Evolutionary conservation across 2,888 invertebrate species (phyloP).

Genomic region (Caenorhabditis plicata): DNA sequence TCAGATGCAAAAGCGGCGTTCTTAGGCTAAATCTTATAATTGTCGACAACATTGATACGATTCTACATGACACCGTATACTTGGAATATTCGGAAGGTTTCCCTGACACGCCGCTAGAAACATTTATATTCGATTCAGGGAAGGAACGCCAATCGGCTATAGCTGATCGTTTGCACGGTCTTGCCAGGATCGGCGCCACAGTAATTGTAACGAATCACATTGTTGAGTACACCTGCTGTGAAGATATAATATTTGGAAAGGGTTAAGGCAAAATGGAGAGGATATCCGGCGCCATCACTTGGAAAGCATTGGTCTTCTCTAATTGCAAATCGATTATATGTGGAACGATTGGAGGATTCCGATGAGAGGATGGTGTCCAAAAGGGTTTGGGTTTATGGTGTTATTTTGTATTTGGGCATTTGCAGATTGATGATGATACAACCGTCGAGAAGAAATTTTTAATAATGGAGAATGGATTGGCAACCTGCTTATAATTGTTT

Average conservation of each 20-base stretch:
- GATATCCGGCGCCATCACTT: conserved; percentile 22
- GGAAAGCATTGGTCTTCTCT: conserved; percentile 18
- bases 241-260: no score
- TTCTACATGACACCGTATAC: conserved; percentile 26
- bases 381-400: not conserved
- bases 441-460: conserved; percentile 1
- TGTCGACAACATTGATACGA: conserved; percentile 20
- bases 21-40: no score
- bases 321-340: conserved; percentile 18
- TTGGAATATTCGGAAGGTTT: not conserved
- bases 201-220: conserved; percentile 34
- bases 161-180: conserved; percentile 2
- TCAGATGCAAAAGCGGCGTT: no score
- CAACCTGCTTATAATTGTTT: not conserved
- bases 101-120: not conserved
- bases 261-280: conserved; percentile 19
- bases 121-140: conserved; percentile 4
- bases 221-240: no score
- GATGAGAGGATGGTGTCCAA: conserved; percentile 4
- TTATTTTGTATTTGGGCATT: not conserved
- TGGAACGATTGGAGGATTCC: conserved; percentile 10
- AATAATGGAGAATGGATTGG: conserved; percentile 9
- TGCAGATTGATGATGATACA: not conserved
- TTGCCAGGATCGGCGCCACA: conserved; percentile 11
- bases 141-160: conserved; percentile 5